Conservation (phyloP, 2,113 vertebrate genomes). For the Phasianus colchicus region DNA sequence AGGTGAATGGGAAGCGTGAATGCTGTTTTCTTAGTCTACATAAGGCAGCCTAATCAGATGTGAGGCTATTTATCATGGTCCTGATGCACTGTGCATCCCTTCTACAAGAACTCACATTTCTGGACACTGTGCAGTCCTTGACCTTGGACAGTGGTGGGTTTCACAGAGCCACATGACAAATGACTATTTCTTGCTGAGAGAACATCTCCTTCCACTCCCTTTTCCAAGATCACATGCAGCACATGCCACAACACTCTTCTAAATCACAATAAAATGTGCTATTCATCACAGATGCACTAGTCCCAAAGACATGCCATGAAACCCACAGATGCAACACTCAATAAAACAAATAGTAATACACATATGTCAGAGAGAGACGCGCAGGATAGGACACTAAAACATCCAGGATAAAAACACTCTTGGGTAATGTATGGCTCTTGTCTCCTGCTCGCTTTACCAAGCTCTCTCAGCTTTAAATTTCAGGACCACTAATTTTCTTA, state of each 20-base stretch:
- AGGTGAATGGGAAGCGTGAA: conserved; percentile 31
- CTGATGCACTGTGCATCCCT: conserved; percentile 43
- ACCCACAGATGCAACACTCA: not conserved
- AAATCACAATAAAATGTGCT: conserved; percentile 18
- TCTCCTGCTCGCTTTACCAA: not conserved
- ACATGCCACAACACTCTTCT: not conserved
- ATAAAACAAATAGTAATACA: not conserved
- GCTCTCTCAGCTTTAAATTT: not conserved
- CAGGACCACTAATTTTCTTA: conserved; percentile 20
- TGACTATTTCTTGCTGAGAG: conserved; percentile 63
- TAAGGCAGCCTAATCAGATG: conserved; percentile 57
- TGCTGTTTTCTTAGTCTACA: conserved; percentile 26
- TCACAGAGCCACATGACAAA: conserved; percentile 74
- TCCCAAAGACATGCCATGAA: conserved; percentile 7
- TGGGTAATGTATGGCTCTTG: not conserved
- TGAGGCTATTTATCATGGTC: conserved; percentile 73
- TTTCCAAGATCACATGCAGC: conserved; percentile 1
- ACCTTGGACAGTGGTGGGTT: conserved; percentile 69
- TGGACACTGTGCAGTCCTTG: conserved; percentile 73
- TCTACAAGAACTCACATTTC: conserved; percentile 65
- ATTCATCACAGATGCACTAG: not conserved
- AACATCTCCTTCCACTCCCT: conserved; percentile 51
- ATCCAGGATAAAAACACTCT: not conserved
- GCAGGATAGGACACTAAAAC: not conserved
- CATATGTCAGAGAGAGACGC: not conserved